These are phyloP conservation scores for Glandiceps talaboti DNA, from an alignment of 53 echinoderm and acorn worm genomes.

Conservation along the genomic window DNA sequence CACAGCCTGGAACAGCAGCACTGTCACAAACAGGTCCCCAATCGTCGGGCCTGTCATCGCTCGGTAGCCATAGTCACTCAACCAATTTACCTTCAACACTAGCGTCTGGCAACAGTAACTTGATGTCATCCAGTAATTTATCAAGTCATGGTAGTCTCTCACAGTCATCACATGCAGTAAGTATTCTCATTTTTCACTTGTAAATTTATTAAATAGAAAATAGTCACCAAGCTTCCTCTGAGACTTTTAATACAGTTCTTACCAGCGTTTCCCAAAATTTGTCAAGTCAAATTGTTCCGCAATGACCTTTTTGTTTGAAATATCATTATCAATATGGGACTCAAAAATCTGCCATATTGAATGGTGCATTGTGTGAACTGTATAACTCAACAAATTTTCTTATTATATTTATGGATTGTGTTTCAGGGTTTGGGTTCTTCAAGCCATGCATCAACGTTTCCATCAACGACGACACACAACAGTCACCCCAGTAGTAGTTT, in stretches of 20 bases:
- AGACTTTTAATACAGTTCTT: too few relatives aligned
- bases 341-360: too few relatives aligned
- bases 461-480: constrained; percentile 11
- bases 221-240: too few relatives aligned
- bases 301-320: too few relatives aligned
- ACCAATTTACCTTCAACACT: background rate
- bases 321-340: too few relatives aligned
- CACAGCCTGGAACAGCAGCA: constrained; percentile 16
- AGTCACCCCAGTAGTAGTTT: background rate
- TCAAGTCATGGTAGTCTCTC: background rate
- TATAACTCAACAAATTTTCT: too few relatives aligned
- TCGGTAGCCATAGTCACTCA: background rate
- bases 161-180: background rate
- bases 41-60: background rate
- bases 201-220: too few relatives aligned
- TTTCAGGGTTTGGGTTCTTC: background rate
- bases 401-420: too few relatives aligned
- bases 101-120: background rate
- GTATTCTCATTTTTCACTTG: too few relatives aligned
- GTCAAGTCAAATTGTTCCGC: too few relatives aligned
- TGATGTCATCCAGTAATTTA: constrained; percentile 2
- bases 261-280: too few relatives aligned
- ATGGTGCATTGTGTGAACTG: too few relatives aligned
- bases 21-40: constrained; percentile 9
- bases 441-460: constrained; percentile 4